Evolutionary conservation across 1,140 invertebrate species (phyloP).

Genomic region (Calycopis cecrops): DNA sequence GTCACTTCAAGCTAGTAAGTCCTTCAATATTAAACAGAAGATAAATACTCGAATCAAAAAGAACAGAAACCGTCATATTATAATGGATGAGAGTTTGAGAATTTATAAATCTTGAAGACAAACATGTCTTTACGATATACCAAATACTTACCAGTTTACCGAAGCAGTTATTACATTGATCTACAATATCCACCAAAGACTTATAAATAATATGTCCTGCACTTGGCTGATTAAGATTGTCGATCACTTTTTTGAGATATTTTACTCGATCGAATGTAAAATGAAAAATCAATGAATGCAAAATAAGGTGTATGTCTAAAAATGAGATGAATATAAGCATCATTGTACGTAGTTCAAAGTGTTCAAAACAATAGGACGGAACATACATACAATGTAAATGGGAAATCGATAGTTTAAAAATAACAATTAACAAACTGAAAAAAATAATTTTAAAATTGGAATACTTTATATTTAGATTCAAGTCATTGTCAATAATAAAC

Average conservation of each 20-base stretch:
- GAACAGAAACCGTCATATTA: too few species aligned
- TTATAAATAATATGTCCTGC: neutral
- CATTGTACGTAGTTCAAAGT: neutral
- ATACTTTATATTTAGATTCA: neutral
- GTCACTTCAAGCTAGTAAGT: too few species aligned
- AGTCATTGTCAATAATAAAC: neutral
- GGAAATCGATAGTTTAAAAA: neutral
- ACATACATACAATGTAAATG: neutral
- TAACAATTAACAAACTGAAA: neutral
- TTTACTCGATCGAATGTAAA: neutral
- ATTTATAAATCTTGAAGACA: too few species aligned
- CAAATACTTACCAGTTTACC: neutral
- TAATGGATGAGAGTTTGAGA: too few species aligned
- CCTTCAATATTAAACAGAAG: too few species aligned
- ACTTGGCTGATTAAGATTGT: neutral
- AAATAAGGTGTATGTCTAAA: neutral
- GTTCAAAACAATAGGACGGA: neutral
- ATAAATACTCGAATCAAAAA: too few species aligned
- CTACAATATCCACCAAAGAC: neutral
- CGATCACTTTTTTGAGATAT: neutral
- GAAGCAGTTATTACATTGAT: conserved; percentile 1
- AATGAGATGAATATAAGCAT: neutral
- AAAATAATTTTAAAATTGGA: neutral
- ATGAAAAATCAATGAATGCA: neutral
- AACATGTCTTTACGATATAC: too few species aligned